Conservation (phyloP, 2,797 vertebrate genomes). For the Hippocampus kuda region DNA sequence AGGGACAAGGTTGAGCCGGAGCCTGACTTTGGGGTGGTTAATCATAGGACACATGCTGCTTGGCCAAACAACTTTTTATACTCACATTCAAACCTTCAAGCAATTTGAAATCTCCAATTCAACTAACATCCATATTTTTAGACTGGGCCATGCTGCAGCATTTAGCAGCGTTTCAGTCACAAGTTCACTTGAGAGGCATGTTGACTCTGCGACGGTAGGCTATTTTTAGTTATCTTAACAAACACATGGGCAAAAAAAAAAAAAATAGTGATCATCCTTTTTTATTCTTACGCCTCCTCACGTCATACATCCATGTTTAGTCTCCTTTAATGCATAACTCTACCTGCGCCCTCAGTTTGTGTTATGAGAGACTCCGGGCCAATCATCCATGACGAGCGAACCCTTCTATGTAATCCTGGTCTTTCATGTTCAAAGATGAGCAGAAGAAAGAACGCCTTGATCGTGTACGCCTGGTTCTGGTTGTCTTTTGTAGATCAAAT, state of each 20-base stretch:
- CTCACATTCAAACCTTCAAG: neutral
- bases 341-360: neutral
- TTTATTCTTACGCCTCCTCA: constrained; percentile 1
- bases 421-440: constrained; percentile 23
- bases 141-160: neutral
- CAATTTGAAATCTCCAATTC: neutral
- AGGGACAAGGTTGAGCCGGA: too few relatives aligned
- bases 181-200: neutral
- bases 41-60: too few relatives aligned
- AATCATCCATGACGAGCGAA: constrained; percentile 34
- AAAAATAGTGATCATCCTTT: neutral
- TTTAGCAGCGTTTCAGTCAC: neutral
- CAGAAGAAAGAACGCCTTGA: constrained; percentile 14
- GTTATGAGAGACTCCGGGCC: constrained; percentile 26
- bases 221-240: neutral
- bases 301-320: neutral
- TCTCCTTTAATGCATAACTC: neutral
- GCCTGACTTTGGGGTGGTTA: too few relatives aligned
- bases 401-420: constrained; percentile 19
- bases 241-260: neutral
- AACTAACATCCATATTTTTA: neutral
- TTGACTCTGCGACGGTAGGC: neutral
- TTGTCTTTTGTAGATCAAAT: neutral
- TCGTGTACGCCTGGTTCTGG: neutral
- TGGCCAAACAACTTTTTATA: too few relatives aligned